Percentiles rank a stretch among this genome's conserved stretches.
Conservation (phyloP, 2,797 vertebrate species). For the Mormyrus proboscirostris region DNA sequence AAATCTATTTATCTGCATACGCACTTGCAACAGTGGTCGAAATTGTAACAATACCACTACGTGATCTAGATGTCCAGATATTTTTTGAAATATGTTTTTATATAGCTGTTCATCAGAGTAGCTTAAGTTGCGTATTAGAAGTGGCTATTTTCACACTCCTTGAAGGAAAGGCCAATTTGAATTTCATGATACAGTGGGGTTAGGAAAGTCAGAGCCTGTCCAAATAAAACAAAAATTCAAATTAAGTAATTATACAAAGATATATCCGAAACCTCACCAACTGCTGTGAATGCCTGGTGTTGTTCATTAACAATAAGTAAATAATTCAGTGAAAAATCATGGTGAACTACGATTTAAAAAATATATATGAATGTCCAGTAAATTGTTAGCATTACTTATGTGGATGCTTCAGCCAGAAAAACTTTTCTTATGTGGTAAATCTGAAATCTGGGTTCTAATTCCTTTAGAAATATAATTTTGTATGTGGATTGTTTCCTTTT, state of each 20-base stretch:
- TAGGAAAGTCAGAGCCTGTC: not conserved
- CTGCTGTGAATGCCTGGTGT: not conserved
- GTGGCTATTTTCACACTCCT: not conserved
- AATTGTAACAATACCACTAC: not conserved
- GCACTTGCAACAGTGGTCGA: not conserved
- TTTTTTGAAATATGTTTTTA: not conserved
- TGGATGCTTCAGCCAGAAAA: slow-evolving; percentile 14
- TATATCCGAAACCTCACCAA: not conserved
- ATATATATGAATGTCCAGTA: not conserved
- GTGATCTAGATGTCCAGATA: not conserved
- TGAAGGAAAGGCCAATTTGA: not conserved
- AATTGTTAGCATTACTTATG: not conserved
- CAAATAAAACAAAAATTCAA: not conserved
- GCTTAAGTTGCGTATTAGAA: not conserved
- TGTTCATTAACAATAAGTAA: not conserved
- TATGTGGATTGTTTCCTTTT: slow-evolving; percentile 16
- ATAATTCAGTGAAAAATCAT: not conserved
- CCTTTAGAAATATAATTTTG: not conserved
- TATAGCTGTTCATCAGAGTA: not conserved
- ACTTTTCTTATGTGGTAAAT: slow-evolving; percentile 9
- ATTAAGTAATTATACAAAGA: not conserved
- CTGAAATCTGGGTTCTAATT: slow-evolving; percentile 5
- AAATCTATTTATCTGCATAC: not conserved
- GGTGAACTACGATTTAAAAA: not conserved
- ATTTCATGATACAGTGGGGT: not conserved